Evolutionary conservation across 1,140 invertebrate species (phyloP), one percentile per base, ranked within the genome.

Genomic region (Pogonognathellus flavescens): DNA sequence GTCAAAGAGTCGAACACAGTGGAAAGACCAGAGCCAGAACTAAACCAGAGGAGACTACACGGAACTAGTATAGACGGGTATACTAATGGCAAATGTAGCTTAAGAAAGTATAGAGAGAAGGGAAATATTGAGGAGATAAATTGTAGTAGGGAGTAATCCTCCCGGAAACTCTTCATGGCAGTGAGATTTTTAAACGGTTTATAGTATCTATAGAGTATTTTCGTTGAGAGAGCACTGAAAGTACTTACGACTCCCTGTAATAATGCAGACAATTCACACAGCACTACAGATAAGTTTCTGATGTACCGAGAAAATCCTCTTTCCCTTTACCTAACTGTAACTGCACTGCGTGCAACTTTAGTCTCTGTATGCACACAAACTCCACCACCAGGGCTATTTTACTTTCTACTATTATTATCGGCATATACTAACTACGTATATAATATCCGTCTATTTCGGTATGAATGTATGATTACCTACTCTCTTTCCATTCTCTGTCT

Each of bases 131-230:
- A 76, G 31, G 70, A 76, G 70, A 76, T 76, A 76, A 76, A 76
- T 76, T 76, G 70, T 76, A 76, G 70, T 76, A 76, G 70, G 70
- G 70, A 76, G 70, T 76, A 76, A 76, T 76, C 70, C 70, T 76
- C 70, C 70, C 70, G 70, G 70, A 76, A 76, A 76, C 70, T 76
- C 70, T 76, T 76, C 70, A 25, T 76, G 70, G 70, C 70, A 76
- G 70, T 76, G 70, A 76, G 70, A 76, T 76, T 76, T 76, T 76
- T 76, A 76, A 76, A 76, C 70, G 70, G 70, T 76, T 76, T 76
- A 76, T 76, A 76, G 70, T 76, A 76, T 76, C 70, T 76, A 76
- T 76, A 76, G 70, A 76, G 70, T 76, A 76, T 76, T 76, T 76
- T 50, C 31, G 16, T 16, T 6, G 70, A 72, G 66, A 76, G 41